A percentile compares a stretch with the other conserved stretches of the same genome.
phyloP scores from a whole-genome alignment of 2,113 vertebrate species.

The Siniperca knerii region DNA sequence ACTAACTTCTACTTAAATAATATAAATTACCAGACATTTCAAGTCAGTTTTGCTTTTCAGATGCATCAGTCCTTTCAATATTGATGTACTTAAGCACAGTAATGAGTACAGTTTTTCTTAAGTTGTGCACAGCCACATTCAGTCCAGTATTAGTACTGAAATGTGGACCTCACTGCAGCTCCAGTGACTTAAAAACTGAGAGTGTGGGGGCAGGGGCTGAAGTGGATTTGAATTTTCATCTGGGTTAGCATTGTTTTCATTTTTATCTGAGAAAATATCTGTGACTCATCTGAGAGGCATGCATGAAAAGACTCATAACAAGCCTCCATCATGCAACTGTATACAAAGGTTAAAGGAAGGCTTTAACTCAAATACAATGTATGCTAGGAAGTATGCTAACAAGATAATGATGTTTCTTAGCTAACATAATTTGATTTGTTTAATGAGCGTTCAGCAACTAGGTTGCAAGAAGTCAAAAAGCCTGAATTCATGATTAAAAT shows the following conservation, averaged over 20 bases:
- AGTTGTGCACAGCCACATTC: background rate
- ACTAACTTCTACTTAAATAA: background rate
- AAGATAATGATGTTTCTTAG: slow-evolving; percentile 34
- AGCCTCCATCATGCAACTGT: slow-evolving; percentile 16
- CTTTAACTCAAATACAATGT: slow-evolving; percentile 14
- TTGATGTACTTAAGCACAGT: background rate
- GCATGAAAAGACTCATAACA: slow-evolving; percentile 39
- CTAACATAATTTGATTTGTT: slow-evolving; percentile 25
- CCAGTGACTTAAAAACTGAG: slow-evolving; percentile 32
- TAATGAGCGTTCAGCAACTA: slow-evolving; percentile 39
- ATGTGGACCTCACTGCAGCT: slow-evolving; percentile 29
- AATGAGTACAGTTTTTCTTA: background rate
- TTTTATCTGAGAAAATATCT: slow-evolving; percentile 61
- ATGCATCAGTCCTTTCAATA: slow-evolving; percentile 19
- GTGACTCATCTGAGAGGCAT: slow-evolving; percentile 58
- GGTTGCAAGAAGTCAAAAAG: slow-evolving; percentile 19
- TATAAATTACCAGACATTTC: background rate
- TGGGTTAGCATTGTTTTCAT: slow-evolving; percentile 54
- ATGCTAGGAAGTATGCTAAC: slow-evolving; percentile 41
- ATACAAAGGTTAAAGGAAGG: slow-evolving; percentile 12
- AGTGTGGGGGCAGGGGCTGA: slow-evolving; percentile 38
- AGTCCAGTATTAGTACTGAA: slow-evolving; percentile 1
- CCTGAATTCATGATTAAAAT: slow-evolving; percentile 10
- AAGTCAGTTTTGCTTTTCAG: background rate
- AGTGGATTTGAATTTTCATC: slow-evolving; percentile 56